Conservation (phyloP, 2,888 invertebrate genomes). For the Chloromyia formosa region DNA sequence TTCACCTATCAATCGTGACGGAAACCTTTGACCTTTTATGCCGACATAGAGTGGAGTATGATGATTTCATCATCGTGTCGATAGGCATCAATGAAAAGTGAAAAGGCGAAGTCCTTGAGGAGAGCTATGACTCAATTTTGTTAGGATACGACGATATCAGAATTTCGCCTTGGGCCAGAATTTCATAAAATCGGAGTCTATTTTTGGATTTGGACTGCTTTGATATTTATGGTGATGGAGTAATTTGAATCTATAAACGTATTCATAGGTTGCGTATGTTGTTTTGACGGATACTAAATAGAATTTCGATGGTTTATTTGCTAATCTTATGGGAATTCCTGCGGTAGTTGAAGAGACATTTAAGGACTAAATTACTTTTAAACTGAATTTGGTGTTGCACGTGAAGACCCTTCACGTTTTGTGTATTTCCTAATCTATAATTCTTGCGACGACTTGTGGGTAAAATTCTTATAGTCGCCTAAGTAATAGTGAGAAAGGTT, state of each 20-base stretch:
- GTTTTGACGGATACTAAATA: too few relatives aligned
- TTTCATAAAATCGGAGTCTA: background rate
- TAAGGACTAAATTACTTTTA: too few relatives aligned
- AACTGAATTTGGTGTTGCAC: too few relatives aligned
- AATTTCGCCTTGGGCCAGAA: too few relatives aligned
- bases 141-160: background rate
- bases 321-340: too few relatives aligned
- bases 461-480: too few relatives aligned
- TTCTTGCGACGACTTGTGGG: too few relatives aligned
- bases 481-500: too few relatives aligned
- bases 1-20: conserved; percentile 10
- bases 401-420: too few relatives aligned
- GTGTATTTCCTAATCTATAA: too few relatives aligned
- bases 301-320: too few relatives aligned
- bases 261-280: background rate
- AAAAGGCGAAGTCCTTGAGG: background rate
- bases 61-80: conserved; percentile 5
- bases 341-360: too few relatives aligned
- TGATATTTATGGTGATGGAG: background rate
- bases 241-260: background rate
- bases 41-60: background rate
- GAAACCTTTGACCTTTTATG: background rate
- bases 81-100: conserved; percentile 10
- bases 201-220: background rate
- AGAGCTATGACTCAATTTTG: background rate